Evolutionary conservation across 2,113 vertebrate species (phyloP).

Genomic region (Egretta garzetta): DNA sequence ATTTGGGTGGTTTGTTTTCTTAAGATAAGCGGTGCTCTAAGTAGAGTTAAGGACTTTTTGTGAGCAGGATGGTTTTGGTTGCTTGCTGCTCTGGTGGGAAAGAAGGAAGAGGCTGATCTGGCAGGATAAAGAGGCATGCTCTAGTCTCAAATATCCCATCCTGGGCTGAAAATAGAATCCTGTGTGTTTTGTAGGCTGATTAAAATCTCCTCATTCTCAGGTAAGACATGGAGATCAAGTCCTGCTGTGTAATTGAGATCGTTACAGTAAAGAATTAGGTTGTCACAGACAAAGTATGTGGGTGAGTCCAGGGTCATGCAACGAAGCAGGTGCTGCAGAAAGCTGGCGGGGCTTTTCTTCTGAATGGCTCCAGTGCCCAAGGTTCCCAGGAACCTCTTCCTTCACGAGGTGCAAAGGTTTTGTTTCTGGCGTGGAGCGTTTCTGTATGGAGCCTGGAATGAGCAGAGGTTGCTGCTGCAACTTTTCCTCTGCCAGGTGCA

Average conservation of each 20-base stretch:
- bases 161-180: conserved; percentile 31
- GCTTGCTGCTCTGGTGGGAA: not conserved
- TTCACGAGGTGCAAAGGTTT: not conserved
- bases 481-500: not conserved
- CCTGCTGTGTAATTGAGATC: not conserved
- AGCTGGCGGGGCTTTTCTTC: not conserved
- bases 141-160: not conserved
- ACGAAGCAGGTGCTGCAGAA: not conserved
- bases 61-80: not conserved
- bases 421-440: not conserved
- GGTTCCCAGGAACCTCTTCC: not conserved
- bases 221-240: not conserved
- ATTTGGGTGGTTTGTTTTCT: not conserved
- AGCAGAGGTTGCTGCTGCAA: not conserved
- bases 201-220: not conserved
- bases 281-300: not conserved
- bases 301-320: not conserved
- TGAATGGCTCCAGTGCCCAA: not conserved
- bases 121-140: not conserved
- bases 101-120: not conserved
- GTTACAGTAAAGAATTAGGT: not conserved
- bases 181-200: conserved; percentile 7
- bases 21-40: not conserved
- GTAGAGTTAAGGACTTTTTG: not conserved
- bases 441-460: not conserved